Conservation (phyloP, 2,113 vertebrate species). For the Centropus unirufus region DNA sequence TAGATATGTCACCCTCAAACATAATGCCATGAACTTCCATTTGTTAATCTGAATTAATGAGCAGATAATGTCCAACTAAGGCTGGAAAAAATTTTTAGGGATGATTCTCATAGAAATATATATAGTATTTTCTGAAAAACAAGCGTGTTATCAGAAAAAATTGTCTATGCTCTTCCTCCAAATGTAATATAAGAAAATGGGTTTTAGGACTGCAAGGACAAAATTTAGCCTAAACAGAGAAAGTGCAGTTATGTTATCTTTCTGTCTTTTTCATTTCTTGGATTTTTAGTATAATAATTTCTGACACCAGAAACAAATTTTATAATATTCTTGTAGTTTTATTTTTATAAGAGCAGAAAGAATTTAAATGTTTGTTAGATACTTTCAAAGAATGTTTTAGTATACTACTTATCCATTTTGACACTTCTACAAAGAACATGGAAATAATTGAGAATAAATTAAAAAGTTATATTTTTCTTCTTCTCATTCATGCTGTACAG, state of each 20-base stretch:
- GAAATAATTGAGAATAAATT: not conserved
- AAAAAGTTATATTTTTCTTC: not conserved
- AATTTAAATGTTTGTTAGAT: not conserved
- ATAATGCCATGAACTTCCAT: not conserved
- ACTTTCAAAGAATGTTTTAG: not conserved
- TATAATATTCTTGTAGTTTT: not conserved
- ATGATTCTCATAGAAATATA: not conserved
- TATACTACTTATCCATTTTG: not conserved
- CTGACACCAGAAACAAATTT: not conserved
- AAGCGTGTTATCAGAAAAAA: not conserved
- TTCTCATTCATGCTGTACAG: not conserved
- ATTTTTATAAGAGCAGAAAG: not conserved
- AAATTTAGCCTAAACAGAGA: not conserved
- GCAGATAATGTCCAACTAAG: slow-evolving; percentile 12
- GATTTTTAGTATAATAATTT: not conserved
- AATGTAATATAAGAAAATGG: not conserved
- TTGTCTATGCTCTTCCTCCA: not conserved
- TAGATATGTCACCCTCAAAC: slow-evolving; percentile 55
- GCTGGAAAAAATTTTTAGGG: not conserved
- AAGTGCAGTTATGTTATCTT: not conserved
- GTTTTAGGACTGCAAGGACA: not conserved
- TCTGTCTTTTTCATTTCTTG: fast-evolving
- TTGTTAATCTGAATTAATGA: slow-evolving; percentile 68
- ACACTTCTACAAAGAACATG: not conserved
- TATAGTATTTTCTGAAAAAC: not conserved